Percentiles rank a stretch among this genome's conserved stretches.
Evolutionary conservation across 2,888 invertebrate genomes (phyloP).

Genomic region (Sphaerophoria taeniata): DNA sequence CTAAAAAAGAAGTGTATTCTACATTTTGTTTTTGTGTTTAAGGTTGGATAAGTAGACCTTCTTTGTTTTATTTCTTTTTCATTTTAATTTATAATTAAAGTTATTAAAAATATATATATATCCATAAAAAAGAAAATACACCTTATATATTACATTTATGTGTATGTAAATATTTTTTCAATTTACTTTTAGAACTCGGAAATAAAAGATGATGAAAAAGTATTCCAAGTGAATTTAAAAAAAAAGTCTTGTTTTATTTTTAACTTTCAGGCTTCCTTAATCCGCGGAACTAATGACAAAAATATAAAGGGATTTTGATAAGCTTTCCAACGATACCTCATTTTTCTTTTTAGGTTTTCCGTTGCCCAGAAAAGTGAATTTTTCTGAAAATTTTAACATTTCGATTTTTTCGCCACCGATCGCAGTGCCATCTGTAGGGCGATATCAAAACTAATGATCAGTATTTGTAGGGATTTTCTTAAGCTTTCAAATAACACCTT

Average conservation of each 20-base stretch:
- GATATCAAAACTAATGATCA: too few relatives aligned
- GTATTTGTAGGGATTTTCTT: too few relatives aligned
- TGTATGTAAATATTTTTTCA: constrained; percentile 53
- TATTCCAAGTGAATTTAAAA: constrained; percentile 54
- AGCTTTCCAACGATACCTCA: too few relatives aligned
- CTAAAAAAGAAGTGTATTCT: constrained; percentile 30
- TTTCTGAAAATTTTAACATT: too few relatives aligned
- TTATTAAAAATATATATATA: constrained; percentile 52
- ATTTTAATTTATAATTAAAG: constrained; percentile 68
- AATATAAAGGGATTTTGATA: too few relatives aligned
- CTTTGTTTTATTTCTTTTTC: constrained; percentile 48
- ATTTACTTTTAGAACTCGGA: constrained; percentile 54
- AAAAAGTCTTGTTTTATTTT: constrained; percentile 15
- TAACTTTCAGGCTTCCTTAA: background rate
- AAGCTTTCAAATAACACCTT: too few relatives aligned
- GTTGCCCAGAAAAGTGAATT: too few relatives aligned
- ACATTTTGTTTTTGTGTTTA: background rate
- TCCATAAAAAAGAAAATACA: constrained; percentile 20
- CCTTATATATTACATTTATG: background rate
- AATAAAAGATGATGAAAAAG: constrained; percentile 44
- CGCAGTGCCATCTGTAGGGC: too few relatives aligned
- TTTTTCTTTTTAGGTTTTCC: too few relatives aligned
- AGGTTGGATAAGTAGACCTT: constrained; percentile 48
- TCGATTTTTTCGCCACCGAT: too few relatives aligned
- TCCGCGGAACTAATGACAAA: too few relatives aligned